Evolutionary conservation across 1,140 invertebrate species (phyloP).

Genomic region (Chironomus tepperi): DNA sequence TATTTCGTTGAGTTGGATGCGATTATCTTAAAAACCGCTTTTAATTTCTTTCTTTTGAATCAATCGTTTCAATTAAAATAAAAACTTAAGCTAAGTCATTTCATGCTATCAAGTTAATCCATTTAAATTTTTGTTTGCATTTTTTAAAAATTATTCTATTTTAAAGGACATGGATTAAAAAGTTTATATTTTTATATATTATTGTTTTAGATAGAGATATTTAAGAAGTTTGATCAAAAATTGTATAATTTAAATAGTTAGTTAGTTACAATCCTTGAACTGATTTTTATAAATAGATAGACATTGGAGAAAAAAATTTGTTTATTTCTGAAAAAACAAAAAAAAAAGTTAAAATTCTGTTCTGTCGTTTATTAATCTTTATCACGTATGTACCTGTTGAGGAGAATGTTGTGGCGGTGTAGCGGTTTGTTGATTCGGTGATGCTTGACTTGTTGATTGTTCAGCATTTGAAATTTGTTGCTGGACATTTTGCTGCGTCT

Average conservation of each 20-base stretch:
- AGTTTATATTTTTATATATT: not conserved
- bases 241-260: not conserved
- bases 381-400: slow-evolving; percentile 13
- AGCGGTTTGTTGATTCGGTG: not conserved
- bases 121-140: too few relatives aligned
- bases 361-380: too few relatives aligned
- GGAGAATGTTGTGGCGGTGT: slow-evolving; percentile 15
- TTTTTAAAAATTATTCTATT: not conserved
- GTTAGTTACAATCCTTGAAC: not conserved
- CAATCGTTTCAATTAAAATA: slow-evolving; percentile 33
- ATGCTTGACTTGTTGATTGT: not conserved
- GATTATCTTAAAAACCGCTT: not conserved
- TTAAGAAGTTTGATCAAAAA: not conserved
- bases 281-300: not conserved
- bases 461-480: not conserved
- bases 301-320: not conserved
- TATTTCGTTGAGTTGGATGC: not conserved
- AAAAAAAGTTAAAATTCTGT: not conserved
- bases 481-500: not conserved
- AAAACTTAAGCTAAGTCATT: slow-evolving; percentile 33
- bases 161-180: not conserved
- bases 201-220: not conserved
- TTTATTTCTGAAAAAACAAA: not conserved
- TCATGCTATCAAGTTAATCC: slow-evolving; percentile 33
- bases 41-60: not conserved